Evolutionary conservation across 2,797 vertebrate genomes (phyloP).

Genomic region (Lates japonicus): DNA sequence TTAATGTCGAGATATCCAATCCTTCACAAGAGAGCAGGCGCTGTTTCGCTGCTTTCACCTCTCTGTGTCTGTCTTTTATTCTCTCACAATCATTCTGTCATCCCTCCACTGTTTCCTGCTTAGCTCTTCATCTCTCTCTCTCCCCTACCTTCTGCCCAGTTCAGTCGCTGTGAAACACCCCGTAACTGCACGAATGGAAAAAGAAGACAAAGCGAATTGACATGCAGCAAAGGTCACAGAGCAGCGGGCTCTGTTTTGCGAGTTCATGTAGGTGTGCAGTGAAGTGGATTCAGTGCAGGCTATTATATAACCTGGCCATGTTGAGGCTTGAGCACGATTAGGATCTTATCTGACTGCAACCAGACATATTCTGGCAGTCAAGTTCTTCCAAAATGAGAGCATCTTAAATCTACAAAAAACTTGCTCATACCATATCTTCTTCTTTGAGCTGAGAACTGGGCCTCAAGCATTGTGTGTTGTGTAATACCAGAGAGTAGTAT

Average conservation of each 20-base stretch:
- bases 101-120: slow-evolving; percentile 2
- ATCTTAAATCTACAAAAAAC: slow-evolving; percentile 1
- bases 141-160: not conserved
- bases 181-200: not conserved
- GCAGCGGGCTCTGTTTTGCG: not conserved
- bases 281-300: not conserved
- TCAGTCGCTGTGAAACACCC: not conserved
- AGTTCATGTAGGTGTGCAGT: not conserved
- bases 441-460: not conserved
- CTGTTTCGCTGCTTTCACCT: slow-evolving; percentile 8
- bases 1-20: not conserved
- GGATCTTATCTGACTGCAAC: slow-evolving; percentile 43
- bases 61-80: slow-evolving; percentile 21
- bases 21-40: not conserved
- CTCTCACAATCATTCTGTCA: not conserved
- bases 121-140: not conserved
- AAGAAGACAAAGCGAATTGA: not conserved
- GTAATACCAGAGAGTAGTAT: not conserved
- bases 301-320: slow-evolving; percentile 38
- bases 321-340: slow-evolving; percentile 41
- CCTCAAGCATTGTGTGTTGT: not conserved
- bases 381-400: slow-evolving; percentile 16
- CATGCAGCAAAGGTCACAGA: not conserved
- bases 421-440: not conserved
- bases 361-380: not conserved